A percentile compares a stretch with the other conserved stretches of the same genome.
Evolutionary conservation across 2,113 vertebrate species (phyloP).

Genomic region (Malurus elegans): DNA sequence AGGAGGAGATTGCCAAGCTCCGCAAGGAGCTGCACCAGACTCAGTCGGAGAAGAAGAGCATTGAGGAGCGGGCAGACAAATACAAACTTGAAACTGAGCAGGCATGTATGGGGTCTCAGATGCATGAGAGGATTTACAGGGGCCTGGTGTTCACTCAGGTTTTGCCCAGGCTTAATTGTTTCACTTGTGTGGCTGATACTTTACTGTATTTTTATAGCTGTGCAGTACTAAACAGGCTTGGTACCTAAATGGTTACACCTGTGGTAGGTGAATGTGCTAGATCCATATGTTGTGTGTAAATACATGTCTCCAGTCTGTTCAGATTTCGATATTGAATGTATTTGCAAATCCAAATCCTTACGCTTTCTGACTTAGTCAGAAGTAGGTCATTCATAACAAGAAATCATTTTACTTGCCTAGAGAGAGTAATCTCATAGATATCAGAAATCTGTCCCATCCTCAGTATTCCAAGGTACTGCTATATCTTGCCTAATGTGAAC

Average conservation of each 20-base stretch:
- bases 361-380: neutral
- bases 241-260: neutral
- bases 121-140: neutral
- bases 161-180: neutral
- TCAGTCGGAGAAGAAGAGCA: slow-evolving; percentile 88
- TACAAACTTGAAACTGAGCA: slow-evolving; percentile 91
- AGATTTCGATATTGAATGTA: neutral
- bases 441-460: neutral
- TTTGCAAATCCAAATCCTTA: neutral
- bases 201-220: neutral
- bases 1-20: slow-evolving; percentile 89
- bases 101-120: slow-evolving; percentile 64
- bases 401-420: neutral
- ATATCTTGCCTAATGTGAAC: neutral
- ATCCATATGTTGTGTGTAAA: neutral
- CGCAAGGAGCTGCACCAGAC: slow-evolving; percentile 85
- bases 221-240: neutral
- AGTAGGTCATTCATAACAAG: neutral
- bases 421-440: neutral
- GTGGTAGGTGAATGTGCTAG: neutral
- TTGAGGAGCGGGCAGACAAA: slow-evolving; percentile 86
- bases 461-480: neutral
- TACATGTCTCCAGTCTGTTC: neutral
- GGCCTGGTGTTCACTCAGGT: neutral
- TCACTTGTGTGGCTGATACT: neutral